A percentile compares a stretch with the other conserved stretches of the same genome.
Evolutionary conservation across 1,140 invertebrate species (phyloP).

Genomic region (Akabosia matsudoensis): DNA sequence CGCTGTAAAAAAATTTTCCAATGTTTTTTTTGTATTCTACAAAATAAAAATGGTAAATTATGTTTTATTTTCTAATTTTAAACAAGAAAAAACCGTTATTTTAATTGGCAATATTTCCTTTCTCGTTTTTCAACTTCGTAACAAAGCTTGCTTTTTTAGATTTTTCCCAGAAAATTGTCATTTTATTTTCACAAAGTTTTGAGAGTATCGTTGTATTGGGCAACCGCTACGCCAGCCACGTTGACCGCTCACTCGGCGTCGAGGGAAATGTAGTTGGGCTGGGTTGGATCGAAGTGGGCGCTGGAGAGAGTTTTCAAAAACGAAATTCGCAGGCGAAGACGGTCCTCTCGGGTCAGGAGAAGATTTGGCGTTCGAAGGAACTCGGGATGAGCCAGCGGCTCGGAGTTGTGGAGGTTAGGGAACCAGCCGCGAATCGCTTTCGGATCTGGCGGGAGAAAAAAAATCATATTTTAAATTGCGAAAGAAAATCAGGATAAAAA

Average conservation of each 20-base stretch:
- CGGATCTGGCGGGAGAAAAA: too few relatives aligned
- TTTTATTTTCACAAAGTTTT: slow-evolving; percentile 70
- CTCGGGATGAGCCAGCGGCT: slow-evolving; percentile 68
- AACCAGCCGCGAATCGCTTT: slow-evolving; percentile 64
- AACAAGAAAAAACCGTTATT: too few relatives aligned
- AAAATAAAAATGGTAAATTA: too few relatives aligned
- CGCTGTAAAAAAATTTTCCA: too few relatives aligned
- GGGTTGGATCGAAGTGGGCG: slow-evolving; percentile 77
- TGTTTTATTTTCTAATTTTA: too few relatives aligned
- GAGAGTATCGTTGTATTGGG: slow-evolving; percentile 76
- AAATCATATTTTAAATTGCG: too few relatives aligned
- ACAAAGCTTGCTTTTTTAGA: too few relatives aligned
- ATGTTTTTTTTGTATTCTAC: too few relatives aligned
- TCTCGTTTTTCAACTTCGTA: too few relatives aligned
- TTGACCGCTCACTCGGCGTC: slow-evolving; percentile 70
- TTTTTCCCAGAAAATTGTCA: too few relatives aligned
- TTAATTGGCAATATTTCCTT: too few relatives aligned
- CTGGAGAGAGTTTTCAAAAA: slow-evolving; percentile 71
- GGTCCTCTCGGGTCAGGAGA: slow-evolving; percentile 63
- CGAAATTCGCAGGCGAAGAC: slow-evolving; percentile 68
- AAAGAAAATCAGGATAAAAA: neutral
- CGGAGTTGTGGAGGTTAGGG: slow-evolving; percentile 73
- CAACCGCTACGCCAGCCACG: slow-evolving; percentile 70
- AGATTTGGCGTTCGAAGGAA: slow-evolving; percentile 65
- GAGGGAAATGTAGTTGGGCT: slow-evolving; percentile 75